Evolutionary conservation across 1,140 invertebrate species (phyloP).

Genomic region (Scaptomyza pallida): DNA sequence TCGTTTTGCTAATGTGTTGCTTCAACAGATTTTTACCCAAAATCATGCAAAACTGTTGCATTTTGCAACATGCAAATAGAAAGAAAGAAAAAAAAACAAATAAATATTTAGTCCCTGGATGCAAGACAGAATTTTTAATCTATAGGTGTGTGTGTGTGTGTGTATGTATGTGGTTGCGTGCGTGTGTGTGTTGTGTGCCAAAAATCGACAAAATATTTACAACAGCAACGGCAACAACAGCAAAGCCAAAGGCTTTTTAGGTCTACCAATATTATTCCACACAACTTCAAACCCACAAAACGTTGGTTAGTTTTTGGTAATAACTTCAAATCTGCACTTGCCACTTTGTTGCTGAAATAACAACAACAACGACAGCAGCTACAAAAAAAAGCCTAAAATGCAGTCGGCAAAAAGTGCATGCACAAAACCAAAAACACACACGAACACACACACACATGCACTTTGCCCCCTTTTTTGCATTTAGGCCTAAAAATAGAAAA

Average conservation of each 20-base stretch:
- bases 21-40: background rate
- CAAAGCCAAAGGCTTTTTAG: slow-evolving; percentile 74
- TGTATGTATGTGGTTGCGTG: slow-evolving; percentile 12
- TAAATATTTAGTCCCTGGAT: background rate
- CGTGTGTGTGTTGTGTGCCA: slow-evolving; percentile 12
- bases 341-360: slow-evolving; percentile 68
- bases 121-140: background rate
- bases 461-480: slow-evolving; percentile 4
- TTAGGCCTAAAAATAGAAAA: slow-evolving; percentile 54
- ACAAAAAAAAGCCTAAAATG: slow-evolving; percentile 23
- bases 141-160: background rate
- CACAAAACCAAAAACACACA: slow-evolving; percentile 16
- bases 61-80: background rate
- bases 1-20: background rate
- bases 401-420: slow-evolving; percentile 54
- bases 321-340: slow-evolving; percentile 84
- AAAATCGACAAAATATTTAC: slow-evolving; percentile 68
- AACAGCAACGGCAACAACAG: slow-evolving; percentile 50
- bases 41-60: slow-evolving; percentile 3
- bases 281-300: slow-evolving; percentile 84
- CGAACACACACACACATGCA: slow-evolving; percentile 3
- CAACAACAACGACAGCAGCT: slow-evolving; percentile 26
- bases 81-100: background rate
- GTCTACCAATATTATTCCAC: slow-evolving; percentile 84
- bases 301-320: slow-evolving; percentile 84